Conservation (phyloP, 2,888 invertebrate species). For the Dioctria rufipes region DNA sequence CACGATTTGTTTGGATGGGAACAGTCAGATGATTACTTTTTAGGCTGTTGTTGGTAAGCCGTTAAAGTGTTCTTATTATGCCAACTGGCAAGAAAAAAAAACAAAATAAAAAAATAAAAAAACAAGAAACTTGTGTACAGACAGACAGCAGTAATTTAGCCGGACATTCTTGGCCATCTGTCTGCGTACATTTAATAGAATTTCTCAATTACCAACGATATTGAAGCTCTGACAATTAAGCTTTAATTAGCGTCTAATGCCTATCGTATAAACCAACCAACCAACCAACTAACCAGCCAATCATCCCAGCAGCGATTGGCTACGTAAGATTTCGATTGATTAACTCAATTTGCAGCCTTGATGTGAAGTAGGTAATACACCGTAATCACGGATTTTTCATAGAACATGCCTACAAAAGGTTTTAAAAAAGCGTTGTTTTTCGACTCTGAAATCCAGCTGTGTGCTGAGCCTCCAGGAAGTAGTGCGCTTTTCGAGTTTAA, state of each 20-base stretch:
- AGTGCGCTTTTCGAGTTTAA: too few relatives aligned
- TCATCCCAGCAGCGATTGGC: neutral
- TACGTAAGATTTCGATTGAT: neutral
- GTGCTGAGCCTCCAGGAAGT: too few relatives aligned
- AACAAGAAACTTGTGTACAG: neutral
- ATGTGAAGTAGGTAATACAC: conserved; percentile 4
- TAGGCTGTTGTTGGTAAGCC: neutral
- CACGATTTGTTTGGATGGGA: conserved; percentile 23
- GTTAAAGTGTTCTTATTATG: conserved; percentile 19
- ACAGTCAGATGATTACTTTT: conserved; percentile 1
- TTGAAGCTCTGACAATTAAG: conserved; percentile 34
- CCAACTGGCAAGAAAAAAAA: neutral
- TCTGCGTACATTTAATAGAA: conserved; percentile 9
- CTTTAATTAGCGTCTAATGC: conserved; percentile 26
- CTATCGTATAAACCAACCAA: neutral
- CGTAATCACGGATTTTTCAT: neutral
- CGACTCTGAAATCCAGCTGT: too few relatives aligned
- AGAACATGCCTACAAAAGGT: neutral
- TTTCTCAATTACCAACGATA: conserved; percentile 29
- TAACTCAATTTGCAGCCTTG: conserved; percentile 27
- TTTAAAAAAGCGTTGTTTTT: too few relatives aligned
- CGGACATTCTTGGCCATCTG: conserved; percentile 21
- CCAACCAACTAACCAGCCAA: too few relatives aligned
- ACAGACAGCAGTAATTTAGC: neutral
- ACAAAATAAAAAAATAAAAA: neutral